Evolutionary conservation across 2,797 vertebrate species (phyloP), one percentile per base, ranked within the genome.

Genomic region (Lepus oiostolus): DNA sequence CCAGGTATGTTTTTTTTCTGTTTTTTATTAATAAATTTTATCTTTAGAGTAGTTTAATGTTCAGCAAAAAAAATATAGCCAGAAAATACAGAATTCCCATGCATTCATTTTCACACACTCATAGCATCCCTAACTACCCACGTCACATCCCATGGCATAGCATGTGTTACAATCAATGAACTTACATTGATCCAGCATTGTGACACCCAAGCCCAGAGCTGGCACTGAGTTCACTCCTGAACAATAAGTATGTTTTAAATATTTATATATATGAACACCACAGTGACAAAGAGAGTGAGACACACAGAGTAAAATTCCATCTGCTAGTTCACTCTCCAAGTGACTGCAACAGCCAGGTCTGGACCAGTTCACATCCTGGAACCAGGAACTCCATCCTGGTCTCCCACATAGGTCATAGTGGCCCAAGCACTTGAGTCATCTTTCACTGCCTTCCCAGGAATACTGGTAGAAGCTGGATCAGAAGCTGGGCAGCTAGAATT

Each of bases 91-190:
- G 42, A 81, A 4, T 83, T 47, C 7, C 5, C 26, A 2, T 16
- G 4, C 30, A 8, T 1, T 0, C 0, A 6, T 26, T 9, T 0
- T 21, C 2, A 71, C 9, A 26, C 0, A 19, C 28, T 7, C 17
- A 24, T 5, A 26, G 3, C 1, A 7, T 76, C 4, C 22, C 7
- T 67, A 16, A 10, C 30, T 63, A 62, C 10, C 2, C 5, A 58
- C 21, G 5, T 8, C 8, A 5, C 11, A 62, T 2, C 13, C 4
- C 4, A 4, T 1, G 26, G 0, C 24, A 19, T 9, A 12, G 2
- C 5, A 32, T 65, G 60, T 77, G 26, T 75, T 80, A 74, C 24
- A 70, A 52, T 42, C 6, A 6, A 16, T 50, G 14, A 63, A 21
- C 26, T 4, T 38, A 54, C 1, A 8, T 1, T 26, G 30, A 70